Conservation (phyloP, 2,888 invertebrate genomes). For the Drosophila gaucha region DNA sequence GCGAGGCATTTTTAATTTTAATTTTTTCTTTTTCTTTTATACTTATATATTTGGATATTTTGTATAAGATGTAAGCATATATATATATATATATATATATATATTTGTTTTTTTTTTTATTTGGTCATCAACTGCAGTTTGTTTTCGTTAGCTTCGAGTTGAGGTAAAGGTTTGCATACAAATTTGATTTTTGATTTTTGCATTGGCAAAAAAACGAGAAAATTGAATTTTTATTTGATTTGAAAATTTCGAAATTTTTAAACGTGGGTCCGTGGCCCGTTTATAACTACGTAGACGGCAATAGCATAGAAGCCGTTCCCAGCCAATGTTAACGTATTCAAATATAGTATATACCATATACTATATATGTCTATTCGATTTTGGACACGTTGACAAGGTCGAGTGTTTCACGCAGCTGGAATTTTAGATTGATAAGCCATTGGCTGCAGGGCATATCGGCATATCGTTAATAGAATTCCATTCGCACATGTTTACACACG, state of each 20-base stretch:
- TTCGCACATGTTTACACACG: too few species aligned
- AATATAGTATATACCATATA: slow-evolving; percentile 6
- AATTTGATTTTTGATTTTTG: slow-evolving; percentile 18
- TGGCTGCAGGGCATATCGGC: too few species aligned
- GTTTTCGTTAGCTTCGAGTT: slow-evolving; percentile 24
- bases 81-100: background rate
- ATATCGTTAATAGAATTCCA: slow-evolving; percentile 47
- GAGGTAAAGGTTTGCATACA: slow-evolving; percentile 27
- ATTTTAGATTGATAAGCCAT: slow-evolving; percentile 37
- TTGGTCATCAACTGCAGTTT: slow-evolving; percentile 43
- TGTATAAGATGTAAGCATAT: background rate
- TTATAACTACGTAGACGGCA: slow-evolving; percentile 15
- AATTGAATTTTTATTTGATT: slow-evolving; percentile 38
- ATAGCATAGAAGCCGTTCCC: slow-evolving; percentile 16
- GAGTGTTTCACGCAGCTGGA: slow-evolving; percentile 27
- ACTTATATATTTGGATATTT: background rate
- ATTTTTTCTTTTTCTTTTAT: background rate
- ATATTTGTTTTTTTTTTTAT: slow-evolving; percentile 25
- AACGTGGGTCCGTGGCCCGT: slow-evolving; percentile 44
- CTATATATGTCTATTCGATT: slow-evolving; percentile 18
- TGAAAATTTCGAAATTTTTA: slow-evolving; percentile 31
- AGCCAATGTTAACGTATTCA: slow-evolving; percentile 1
- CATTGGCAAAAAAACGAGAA: slow-evolving; percentile 26
- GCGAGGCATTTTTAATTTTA: slow-evolving; percentile 16
- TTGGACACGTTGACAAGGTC: slow-evolving; percentile 53